Evolutionary conservation across 2,113 vertebrate genomes (phyloP).

Genomic region (Mesoclemmys tuberculata): DNA sequence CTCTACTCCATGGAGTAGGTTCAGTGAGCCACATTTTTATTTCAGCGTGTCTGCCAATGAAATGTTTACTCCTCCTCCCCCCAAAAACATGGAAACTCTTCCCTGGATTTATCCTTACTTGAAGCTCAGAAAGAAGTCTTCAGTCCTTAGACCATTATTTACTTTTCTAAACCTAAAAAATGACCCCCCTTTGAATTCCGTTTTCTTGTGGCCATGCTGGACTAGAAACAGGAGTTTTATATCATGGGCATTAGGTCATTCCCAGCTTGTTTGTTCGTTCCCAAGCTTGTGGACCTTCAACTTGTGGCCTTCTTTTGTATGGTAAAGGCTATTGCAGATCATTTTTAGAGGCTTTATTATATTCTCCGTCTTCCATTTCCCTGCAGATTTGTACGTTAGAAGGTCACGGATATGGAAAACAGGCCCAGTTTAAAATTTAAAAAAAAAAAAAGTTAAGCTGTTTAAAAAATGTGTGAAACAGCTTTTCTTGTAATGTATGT

Average conservation of each 20-base stretch:
- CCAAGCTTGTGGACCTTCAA: background rate
- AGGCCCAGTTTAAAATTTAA: background rate
- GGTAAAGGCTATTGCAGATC: background rate
- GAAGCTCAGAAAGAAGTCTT: background rate
- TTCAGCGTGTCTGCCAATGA: constrained; percentile 35
- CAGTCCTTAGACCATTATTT: background rate
- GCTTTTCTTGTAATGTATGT: too few species aligned
- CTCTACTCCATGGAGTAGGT: constrained; percentile 18
- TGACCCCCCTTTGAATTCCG: background rate
- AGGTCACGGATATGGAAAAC: background rate
- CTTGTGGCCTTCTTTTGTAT: background rate
- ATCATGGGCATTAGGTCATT: background rate
- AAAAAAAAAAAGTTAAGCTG: background rate
- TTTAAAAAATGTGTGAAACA: background rate
- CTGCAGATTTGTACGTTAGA: background rate
- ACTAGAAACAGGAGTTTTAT: background rate
- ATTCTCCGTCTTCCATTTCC: background rate
- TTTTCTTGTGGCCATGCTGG: background rate
- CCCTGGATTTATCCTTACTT: background rate
- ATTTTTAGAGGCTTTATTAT: background rate
- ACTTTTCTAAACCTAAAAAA: background rate
- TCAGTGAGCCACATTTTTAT: constrained; percentile 49
- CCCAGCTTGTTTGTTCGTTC: background rate
- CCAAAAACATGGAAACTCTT: background rate
- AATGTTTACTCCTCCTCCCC: constrained; percentile 3